Evolutionary conservation across 2,888 invertebrate genomes (phyloP).

Genomic region (Tenthredo mesomela): DNA sequence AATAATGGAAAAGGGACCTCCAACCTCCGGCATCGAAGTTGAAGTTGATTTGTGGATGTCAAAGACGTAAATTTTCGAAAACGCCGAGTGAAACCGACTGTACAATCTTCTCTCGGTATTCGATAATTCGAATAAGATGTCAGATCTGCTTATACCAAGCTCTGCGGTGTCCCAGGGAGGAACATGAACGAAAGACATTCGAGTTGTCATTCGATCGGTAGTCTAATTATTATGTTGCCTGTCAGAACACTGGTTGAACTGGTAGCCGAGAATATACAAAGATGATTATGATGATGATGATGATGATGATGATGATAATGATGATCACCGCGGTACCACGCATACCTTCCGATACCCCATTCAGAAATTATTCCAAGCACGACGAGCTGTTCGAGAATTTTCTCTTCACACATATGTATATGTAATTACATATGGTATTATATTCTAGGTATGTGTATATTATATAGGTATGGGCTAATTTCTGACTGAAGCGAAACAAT

Average conservation of each 20-base stretch:
- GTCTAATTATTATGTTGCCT: conserved; percentile 36
- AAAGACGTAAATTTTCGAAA: neutral
- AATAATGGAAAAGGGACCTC: neutral
- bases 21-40: neutral
- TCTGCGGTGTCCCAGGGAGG: conserved; percentile 14
- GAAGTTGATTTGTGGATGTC: neutral
- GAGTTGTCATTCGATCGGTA: conserved; percentile 41
- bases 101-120: neutral
- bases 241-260: neutral
- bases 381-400: neutral
- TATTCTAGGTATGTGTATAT: too few species aligned
- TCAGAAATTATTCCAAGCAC: conserved; percentile 1
- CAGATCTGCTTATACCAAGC: conserved; percentile 2
- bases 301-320: neutral
- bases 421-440: neutral
- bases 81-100: neutral
- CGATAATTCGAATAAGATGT: conserved; percentile 11
- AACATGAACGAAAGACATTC: conserved; percentile 22
- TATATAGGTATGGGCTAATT: neutral
- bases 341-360: neutral
- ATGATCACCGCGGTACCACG: neutral
- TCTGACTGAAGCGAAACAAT: neutral
- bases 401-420: neutral
- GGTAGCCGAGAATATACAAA: neutral
- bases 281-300: conserved; percentile 20